These are phyloP conservation scores for Paragorgia papillata DNA, from an alignment of 92 coral and sea anemone species.

Conservation along the genomic window DNA sequence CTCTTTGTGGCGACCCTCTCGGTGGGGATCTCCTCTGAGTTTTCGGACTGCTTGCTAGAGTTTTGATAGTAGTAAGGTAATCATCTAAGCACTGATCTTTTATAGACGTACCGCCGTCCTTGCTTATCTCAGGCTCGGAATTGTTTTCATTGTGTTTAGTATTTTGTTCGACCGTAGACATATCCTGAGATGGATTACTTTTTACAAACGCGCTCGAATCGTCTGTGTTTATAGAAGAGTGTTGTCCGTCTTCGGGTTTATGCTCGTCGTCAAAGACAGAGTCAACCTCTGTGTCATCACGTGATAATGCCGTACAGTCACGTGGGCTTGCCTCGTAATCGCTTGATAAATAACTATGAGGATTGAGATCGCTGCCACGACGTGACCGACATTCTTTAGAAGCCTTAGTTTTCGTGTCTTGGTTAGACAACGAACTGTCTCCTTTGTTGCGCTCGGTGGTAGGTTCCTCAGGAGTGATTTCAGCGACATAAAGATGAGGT, in stretches of 20 bases:
- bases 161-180: background rate
- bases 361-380: slow-evolving; percentile 10
- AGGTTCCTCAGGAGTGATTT: background rate
- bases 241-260: background rate
- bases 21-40: slow-evolving; percentile 1
- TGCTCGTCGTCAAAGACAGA: slow-evolving; percentile 4
- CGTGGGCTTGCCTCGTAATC: background rate
- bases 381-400: background rate
- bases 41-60: slow-evolving; percentile 27
- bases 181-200: background rate
- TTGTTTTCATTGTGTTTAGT: background rate
- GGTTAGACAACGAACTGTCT: background rate
- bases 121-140: background rate
- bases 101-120: background rate
- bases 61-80: slow-evolving; percentile 23
- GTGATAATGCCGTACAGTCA: background rate
- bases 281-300: slow-evolving; percentile 15
- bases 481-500: slow-evolving; percentile 16
- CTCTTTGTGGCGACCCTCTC: background rate
- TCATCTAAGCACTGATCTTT: slow-evolving; percentile 22
- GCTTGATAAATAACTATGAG: slow-evolving; percentile 14
- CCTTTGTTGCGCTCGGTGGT: background rate
- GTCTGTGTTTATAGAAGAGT: background rate
- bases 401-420: background rate
- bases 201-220: background rate